phyloP scores from a whole-genome alignment of 2,113 vertebrate species.

The Microcebus jonahi region DNA sequence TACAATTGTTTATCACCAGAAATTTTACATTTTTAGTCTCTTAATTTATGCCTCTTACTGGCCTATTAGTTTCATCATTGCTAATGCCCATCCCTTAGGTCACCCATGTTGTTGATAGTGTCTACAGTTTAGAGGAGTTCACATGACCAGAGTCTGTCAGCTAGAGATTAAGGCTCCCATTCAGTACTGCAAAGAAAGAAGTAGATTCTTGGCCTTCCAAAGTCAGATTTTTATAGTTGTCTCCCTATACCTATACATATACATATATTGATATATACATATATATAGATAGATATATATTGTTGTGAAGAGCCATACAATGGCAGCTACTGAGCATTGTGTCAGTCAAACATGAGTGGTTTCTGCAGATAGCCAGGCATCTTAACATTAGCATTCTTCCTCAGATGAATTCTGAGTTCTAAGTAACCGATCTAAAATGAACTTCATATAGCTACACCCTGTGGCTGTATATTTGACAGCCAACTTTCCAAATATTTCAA shows the following conservation, averaged over 20 bases:
- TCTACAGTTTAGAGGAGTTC: neutral
- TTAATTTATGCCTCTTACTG: neutral
- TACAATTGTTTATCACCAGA: neutral
- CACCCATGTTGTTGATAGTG: neutral
- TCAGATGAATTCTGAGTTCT: neutral
- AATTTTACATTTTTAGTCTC: neutral
- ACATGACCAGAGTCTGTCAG: neutral
- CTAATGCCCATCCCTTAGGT: neutral
- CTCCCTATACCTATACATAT: neutral
- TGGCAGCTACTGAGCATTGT: neutral
- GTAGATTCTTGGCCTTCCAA: neutral
- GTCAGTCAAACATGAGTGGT: neutral
- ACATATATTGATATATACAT: neutral
- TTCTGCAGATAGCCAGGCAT: neutral
- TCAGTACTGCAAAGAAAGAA: neutral
- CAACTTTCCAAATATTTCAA: neutral
- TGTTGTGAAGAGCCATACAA: neutral
- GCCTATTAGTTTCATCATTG: neutral
- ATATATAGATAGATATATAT: neutral
- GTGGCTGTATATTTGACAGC: neutral
- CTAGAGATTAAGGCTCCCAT: fast-evolving
- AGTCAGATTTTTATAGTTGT: neutral
- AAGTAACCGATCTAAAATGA: neutral
- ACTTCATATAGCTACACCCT: neutral
- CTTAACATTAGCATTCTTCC: neutral